Base-by-base conservation (phyloP, 1,140 invertebrate genomes). In the Euwallacea similis region DNA sequence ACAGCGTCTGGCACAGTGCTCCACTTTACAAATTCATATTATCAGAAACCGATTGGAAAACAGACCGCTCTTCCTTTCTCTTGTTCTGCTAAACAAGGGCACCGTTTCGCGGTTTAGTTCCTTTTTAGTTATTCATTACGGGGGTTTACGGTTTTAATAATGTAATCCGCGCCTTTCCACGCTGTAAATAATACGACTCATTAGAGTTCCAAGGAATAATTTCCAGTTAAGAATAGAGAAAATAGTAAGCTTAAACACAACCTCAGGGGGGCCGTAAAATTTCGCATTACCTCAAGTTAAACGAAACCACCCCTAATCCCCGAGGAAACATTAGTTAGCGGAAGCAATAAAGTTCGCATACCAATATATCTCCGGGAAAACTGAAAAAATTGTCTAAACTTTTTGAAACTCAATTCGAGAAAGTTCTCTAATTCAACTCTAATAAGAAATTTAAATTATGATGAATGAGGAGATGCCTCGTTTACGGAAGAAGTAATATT, bases 171-270 rank as follows among this genome's bases (percentile, higher is more conserved):
- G 1, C 21, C 21, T 33, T 33, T 33, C 21, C 21, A 2, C 21
- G 4, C 21, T 4, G 50, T 15, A 53, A 11, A 11, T 53, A 53
- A n/a, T 53, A 15, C 11, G 8, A 11, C 50, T 53, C 7, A 6
- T 15, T n/a, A 53, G 50, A 6, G 11, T n/a, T 53, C 11, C 11
- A 53, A 15, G 15, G 50, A n/a, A 6, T 11, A 53, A 53, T 53
- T 53, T 53, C 15, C 50, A 53, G 50, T 53, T 53, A 53, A 53
- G 15, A 53, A 11, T 53, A 53, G 50, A 15, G 50, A 53, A 50
- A 53, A n/a, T 53, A 53, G 11, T 33, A 33, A 33, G 50, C 50
- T 15, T 53, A 53, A 53, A 53, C 11, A 15, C 50, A 15, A 6
- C 50, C 50, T 7, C 15, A n/a, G 50, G 50, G 50, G 50, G 15